Evolutionary conservation across 1,140 invertebrate species (phyloP).

Genomic region (Rhagoletis zephyria): DNA sequence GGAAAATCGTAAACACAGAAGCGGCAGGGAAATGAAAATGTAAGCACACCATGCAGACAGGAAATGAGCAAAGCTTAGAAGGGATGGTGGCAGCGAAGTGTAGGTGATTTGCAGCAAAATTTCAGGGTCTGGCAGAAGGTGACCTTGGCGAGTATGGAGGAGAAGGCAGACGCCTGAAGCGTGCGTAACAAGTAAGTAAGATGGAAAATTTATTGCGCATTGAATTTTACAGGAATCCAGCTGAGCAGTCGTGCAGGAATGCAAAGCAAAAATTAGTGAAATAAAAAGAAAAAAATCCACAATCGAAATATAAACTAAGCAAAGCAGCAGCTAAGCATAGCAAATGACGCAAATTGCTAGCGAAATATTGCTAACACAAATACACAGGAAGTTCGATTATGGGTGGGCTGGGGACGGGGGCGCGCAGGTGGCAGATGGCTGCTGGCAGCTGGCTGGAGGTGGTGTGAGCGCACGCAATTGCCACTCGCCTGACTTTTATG

Average conservation of each 20-base stretch:
- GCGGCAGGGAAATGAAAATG: neutral
- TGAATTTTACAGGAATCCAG: slow-evolving; percentile 22
- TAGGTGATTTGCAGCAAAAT: neutral
- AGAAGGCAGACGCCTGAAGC: neutral
- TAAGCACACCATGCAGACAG: neutral
- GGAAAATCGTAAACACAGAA: neutral
- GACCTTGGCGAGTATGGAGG: neutral
- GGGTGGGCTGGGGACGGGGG: neutral
- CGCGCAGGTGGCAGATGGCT: neutral
- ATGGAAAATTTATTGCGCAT: slow-evolving; percentile 19
- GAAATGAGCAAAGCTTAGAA: no score
- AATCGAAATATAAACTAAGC: slow-evolving; percentile 38
- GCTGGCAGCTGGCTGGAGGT: neutral
- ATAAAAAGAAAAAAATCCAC: neutral
- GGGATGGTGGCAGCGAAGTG: no score
- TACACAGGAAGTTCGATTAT: slow-evolving; percentile 16
- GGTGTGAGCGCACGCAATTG: slow-evolving; percentile 17
- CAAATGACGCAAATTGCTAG: slow-evolving; percentile 33
- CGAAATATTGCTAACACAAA: neutral
- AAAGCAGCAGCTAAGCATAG: neutral
- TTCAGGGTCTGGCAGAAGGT: slow-evolving; percentile 5
- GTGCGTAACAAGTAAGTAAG: neutral
- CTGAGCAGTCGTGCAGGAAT: neutral
- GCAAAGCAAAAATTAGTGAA: neutral
- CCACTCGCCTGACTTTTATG: slow-evolving; percentile 43